Evolutionary conservation across 2,113 vertebrate species (phyloP), one percentile per base, ranked within the genome.

Genomic region (Lamprotornis superbus): DNA sequence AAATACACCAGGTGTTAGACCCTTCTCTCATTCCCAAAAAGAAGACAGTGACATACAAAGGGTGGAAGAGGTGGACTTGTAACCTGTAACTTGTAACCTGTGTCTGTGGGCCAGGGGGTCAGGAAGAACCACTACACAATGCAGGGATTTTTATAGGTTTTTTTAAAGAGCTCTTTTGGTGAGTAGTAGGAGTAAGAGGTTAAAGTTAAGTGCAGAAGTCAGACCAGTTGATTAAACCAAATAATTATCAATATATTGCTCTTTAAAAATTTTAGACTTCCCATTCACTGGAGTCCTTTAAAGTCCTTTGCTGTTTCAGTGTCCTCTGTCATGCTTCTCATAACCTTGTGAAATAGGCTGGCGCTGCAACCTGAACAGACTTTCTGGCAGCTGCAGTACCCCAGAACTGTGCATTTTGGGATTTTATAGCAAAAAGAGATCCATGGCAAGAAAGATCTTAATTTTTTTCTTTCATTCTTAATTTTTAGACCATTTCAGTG

Each of bases 291-390:
- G 50, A 69, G 78, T 95, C 69, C 37, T 87, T 90, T 69, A 42
- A 87, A 94, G 79, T 76, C 57, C 47, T 93, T 77, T 67, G 17
- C 31, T 63, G 42, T 75, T 86, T 95, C 65, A 33, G 13, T 92
- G 86, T 86, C 90, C 90, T 88, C 67, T 82, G 37, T 91, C 47
- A 21, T 67, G 50, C 55, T 86, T 80, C 76, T 94, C 15, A 5
- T 83, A 88, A 93, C 85, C 85, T 93, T 81, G 73, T 81, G 79
- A 90, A 67, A 53, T 46, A 18, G 90, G 44, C 90, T 95, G 86
- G 57, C 90, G 92, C 49, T 90, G 61, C 57, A 86, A 64, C 56
- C 79, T 90, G 83, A 90, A 83, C 87, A 94, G 83, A 86, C 84
- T 83, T 93, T 33, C 47, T 93, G 93, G 81, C 83, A 91, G 63